phyloP scores from a whole-genome alignment of 2,888 invertebrate species.

The Rhagonycha lutea region DNA sequence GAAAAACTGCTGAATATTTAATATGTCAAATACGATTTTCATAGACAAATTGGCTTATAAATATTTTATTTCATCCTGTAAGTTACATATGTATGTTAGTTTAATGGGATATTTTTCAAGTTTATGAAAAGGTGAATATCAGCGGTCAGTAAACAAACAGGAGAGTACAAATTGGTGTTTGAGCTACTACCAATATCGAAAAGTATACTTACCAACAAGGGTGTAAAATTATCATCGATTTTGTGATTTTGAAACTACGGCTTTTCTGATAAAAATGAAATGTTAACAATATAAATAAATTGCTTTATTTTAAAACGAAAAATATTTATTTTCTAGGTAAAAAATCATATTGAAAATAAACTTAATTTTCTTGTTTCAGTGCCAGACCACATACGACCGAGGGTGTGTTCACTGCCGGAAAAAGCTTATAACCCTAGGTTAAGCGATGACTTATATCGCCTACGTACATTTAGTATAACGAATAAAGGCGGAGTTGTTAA shows the following conservation, averaged over 20 bases:
- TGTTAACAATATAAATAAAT: background rate
- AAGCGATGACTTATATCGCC: conserved; percentile 82
- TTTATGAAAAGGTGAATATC: background rate
- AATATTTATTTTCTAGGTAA: background rate
- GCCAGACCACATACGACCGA: conserved; percentile 80
- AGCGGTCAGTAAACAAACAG: background rate
- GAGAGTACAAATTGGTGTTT: background rate
- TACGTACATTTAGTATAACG: conserved; percentile 84
- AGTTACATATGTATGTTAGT: too few species aligned
- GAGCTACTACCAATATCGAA: background rate
- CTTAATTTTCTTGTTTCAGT: conserved; percentile 56
- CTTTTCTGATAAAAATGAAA: background rate
- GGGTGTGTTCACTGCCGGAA: conserved; percentile 84
- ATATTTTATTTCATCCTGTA: too few species aligned
- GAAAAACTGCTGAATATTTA: too few species aligned
- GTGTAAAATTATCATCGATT: background rate
- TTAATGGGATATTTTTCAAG: background rate
- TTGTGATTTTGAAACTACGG: background rate
- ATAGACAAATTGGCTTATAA: too few species aligned
- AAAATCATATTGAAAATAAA: conserved; percentile 6
- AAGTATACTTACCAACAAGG: background rate
- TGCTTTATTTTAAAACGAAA: background rate
- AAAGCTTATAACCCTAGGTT: conserved; percentile 84
- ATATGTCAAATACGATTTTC: too few species aligned
- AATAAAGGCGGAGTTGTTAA: conserved; percentile 88